A percentile compares a stretch with the other conserved stretches of the same genome.
These are phyloP conservation scores for Clarias platycephalus DNA, from an alignment of 2,797 vertebrate species.

Conservation along the genomic window DNA sequence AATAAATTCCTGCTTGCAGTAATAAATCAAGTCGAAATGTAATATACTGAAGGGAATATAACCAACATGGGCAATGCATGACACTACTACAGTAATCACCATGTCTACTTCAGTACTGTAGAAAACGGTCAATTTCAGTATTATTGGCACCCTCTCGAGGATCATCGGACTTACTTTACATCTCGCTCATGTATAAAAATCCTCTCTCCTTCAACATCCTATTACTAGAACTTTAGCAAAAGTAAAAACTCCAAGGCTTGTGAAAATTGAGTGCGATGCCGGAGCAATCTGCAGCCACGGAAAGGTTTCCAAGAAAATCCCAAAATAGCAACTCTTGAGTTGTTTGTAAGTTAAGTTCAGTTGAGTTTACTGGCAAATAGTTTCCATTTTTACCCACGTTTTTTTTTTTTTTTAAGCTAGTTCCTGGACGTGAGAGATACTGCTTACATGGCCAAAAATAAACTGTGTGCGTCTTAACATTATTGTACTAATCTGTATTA, in stretches of 20 bases:
- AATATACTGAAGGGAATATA: not conserved
- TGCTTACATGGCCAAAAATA: not conserved
- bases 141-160: not conserved
- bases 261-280: not conserved
- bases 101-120: not conserved
- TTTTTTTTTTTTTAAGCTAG: not conserved
- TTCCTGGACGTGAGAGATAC: not conserved
- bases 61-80: too few relatives aligned
- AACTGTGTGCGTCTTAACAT: not conserved
- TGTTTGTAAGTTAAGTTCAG: conserved; percentile 2
- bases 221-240: not conserved
- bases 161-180: not conserved
- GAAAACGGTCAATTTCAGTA: not conserved
- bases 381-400: not conserved
- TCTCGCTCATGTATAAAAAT: not conserved
- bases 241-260: not conserved
- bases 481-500: too few relatives aligned
- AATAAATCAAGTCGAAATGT: not conserved
- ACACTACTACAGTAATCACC: not conserved
- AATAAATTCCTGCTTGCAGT: conserved; percentile 10
- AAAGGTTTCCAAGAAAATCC: conserved; percentile 4
- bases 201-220: not conserved
- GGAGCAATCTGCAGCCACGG: not conserved
- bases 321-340: not conserved
- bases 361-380: not conserved